phyloP scores from a whole-genome alignment of 2,888 invertebrate genomes.

The Helicoverpa assulta region DNA sequence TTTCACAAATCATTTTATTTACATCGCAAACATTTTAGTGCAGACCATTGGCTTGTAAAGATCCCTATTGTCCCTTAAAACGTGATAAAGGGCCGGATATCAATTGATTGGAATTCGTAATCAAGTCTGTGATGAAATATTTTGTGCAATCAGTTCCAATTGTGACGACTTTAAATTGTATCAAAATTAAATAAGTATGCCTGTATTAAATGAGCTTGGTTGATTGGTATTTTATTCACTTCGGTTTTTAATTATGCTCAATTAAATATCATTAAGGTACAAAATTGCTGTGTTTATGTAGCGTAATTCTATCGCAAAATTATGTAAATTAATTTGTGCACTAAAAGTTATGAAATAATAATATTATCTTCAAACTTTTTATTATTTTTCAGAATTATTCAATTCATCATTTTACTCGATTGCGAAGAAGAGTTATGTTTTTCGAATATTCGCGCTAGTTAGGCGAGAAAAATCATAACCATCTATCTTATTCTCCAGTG shows the following conservation, averaged over 20 bases:
- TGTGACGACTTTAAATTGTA: not conserved
- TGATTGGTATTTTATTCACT: not conserved
- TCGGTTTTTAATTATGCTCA: not conserved
- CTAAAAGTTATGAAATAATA: too few relatives aligned
- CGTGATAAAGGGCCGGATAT: not conserved
- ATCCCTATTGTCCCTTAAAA: not conserved
- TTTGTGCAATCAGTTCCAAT: not conserved
- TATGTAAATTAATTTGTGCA: too few relatives aligned
- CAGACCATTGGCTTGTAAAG: not conserved
- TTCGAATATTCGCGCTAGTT: too few relatives aligned
- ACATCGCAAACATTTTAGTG: not conserved
- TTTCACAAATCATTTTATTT: not conserved
- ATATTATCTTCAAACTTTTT: too few relatives aligned
- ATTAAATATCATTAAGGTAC: too few relatives aligned
- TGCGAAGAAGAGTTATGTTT: too few relatives aligned
- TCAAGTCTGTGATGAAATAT: conserved; percentile 1
- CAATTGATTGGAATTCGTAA: conserved; percentile 1
- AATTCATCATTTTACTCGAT: too few relatives aligned
- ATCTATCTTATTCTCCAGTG: too few relatives aligned
- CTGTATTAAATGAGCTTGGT: not conserved
- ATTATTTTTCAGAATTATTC: too few relatives aligned
- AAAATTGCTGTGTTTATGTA: too few relatives aligned
- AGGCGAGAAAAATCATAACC: too few relatives aligned
- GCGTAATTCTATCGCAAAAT: too few relatives aligned
- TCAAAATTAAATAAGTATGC: not conserved